phyloP scores from a whole-genome alignment of 2,797 vertebrate genomes.

The Champsocephalus gunnari region DNA sequence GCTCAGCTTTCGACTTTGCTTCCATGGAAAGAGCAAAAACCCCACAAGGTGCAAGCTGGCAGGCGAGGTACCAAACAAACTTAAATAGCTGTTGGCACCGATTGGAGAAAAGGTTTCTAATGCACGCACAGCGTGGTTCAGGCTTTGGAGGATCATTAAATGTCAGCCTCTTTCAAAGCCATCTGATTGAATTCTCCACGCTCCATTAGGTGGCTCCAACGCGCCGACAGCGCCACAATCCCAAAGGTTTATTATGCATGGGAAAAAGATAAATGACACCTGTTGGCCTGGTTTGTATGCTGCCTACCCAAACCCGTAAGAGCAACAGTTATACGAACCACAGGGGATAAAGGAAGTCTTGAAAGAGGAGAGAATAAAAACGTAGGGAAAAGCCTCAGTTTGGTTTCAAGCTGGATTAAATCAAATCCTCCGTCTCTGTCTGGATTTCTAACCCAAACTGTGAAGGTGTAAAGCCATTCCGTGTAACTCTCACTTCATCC shows the following conservation, averaged over 20 bases:
- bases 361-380: conserved; percentile 37
- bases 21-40: too few species aligned
- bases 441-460: conserved; percentile 24
- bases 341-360: conserved; percentile 43
- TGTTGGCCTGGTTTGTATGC: conserved; percentile 40
- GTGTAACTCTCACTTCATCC: conserved; percentile 5
- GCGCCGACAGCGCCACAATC: conserved; percentile 46
- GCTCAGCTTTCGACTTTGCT: too few species aligned
- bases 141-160: conserved; percentile 55
- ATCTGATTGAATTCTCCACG: conserved; percentile 61
- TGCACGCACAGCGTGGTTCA: conserved; percentile 37
- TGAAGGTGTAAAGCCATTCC: conserved; percentile 2
- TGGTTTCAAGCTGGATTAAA: conserved; percentile 41
- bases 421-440: conserved; percentile 6
- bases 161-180: conserved; percentile 61
- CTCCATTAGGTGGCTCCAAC: conserved; percentile 63
- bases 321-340: conserved; percentile 51
- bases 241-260: conserved; percentile 39
- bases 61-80: too few species aligned
- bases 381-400: conserved; percentile 30
- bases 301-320: conserved; percentile 12
- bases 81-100: background rate
- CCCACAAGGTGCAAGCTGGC: too few species aligned
- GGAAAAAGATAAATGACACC: conserved; percentile 49
- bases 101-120: conserved; percentile 16